A percentile compares a stretch with the other conserved stretches of the same genome.
These are phyloP conservation scores for Nestor notabilis DNA, from an alignment of 2,113 vertebrate genomes.

Conservation along the genomic window DNA sequence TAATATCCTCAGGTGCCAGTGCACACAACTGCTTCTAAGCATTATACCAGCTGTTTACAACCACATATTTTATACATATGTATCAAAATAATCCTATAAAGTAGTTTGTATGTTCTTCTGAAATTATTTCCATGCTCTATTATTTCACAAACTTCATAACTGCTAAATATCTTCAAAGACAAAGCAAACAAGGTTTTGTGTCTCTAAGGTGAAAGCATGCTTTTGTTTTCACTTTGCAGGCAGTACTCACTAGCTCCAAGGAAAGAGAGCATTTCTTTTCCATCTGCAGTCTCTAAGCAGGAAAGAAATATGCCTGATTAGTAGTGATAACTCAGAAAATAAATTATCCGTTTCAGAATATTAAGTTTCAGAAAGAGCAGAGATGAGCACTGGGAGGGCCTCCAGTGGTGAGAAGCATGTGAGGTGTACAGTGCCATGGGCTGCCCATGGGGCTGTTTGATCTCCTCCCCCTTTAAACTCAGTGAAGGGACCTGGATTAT, in stretches of 20 bases:
- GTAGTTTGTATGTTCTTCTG: not conserved
- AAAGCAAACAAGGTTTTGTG: not conserved
- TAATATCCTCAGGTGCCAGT: not conserved
- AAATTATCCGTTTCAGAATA: not conserved
- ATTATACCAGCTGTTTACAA: not conserved
- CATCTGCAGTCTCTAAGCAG: not conserved
- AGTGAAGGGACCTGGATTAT: not conserved
- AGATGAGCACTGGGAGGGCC: not conserved
- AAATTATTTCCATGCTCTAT: not conserved
- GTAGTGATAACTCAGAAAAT: not conserved
- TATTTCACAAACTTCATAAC: not conserved
- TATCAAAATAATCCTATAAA: not conserved
- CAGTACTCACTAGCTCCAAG: not conserved
- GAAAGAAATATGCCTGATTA: not conserved
- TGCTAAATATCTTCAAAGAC: not conserved
- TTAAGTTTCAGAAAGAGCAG: not conserved
- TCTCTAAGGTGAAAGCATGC: not conserved
- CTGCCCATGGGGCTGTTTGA: not conserved
- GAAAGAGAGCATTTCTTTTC: not conserved
- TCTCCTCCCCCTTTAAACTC: not conserved
- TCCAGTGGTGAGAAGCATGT: not conserved
- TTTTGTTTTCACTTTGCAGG: not conserved
- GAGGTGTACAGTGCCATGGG: rapidly evolving
- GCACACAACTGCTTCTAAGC: not conserved
- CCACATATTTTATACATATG: not conserved